Evolutionary conservation across 2,888 invertebrate species (phyloP).

Genomic region (Limnephilus auricula): DNA sequence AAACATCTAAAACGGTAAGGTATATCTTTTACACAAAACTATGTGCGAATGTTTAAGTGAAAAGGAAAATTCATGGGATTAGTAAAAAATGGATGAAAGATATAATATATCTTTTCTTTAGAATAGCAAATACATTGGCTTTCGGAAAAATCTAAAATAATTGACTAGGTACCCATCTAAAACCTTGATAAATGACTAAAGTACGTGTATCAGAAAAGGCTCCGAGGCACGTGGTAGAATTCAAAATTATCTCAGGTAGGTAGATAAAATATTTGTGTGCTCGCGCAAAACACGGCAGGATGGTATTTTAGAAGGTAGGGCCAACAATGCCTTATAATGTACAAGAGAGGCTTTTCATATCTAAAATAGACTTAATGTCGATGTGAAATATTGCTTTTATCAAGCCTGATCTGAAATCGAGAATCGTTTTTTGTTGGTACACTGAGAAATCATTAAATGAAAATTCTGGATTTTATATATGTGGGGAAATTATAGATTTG

Average conservation of each 20-base stretch:
- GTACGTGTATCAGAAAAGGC: constrained; percentile 2
- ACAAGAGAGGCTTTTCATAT: not conserved
- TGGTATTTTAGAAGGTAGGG: not conserved
- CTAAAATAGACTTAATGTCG: not conserved
- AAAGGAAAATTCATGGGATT: not conserved
- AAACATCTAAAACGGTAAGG: not conserved
- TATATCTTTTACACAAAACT: not conserved
- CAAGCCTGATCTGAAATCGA: not conserved
- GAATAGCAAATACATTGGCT: not conserved
- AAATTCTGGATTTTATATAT: too few species aligned
- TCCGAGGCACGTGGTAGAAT: constrained; percentile 2
- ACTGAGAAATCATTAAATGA: too few species aligned
- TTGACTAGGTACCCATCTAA: not conserved
- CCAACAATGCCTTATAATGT: not conserved
- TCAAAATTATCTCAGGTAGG: not conserved
- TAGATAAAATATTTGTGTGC: not conserved
- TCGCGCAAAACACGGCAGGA: constrained; percentile 2
- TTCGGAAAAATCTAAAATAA: not conserved
- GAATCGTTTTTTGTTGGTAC: not conserved
- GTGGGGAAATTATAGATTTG: too few species aligned
- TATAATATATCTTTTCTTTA: not conserved
- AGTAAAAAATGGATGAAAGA: not conserved
- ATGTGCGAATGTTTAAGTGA: not conserved
- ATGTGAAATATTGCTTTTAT: not conserved
- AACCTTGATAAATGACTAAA: constrained; percentile 2